Percentiles rank a stretch among this genome's conserved stretches.
Conservation (phyloP, 2,797 vertebrate species). For the Gobio occitaniae region DNA sequence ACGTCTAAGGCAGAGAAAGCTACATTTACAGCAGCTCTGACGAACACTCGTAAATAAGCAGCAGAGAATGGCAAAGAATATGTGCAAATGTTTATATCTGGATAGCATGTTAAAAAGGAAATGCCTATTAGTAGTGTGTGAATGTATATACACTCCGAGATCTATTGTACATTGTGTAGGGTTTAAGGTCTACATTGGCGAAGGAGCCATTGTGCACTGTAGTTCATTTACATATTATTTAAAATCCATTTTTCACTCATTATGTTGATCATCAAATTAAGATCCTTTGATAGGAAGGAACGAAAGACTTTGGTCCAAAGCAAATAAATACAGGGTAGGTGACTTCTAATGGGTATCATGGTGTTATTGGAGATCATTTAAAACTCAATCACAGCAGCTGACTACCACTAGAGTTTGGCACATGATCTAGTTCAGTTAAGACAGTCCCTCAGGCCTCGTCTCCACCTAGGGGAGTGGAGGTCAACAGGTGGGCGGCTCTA, state of each 20-base stretch:
- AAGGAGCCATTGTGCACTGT: conserved; percentile 36
- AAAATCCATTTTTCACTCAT: conserved; percentile 24
- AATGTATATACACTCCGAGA: conserved; percentile 30
- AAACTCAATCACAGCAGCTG: conserved; percentile 63
- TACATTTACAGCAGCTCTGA: conserved; percentile 41
- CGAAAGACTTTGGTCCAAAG: conserved; percentile 60
- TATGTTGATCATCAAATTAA: conserved; percentile 30
- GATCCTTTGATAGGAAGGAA: conserved; percentile 26
- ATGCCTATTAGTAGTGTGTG: conserved; percentile 17
- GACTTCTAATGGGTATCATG: conserved; percentile 40
- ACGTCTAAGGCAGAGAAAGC: conserved; percentile 40
- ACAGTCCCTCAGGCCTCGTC: conserved; percentile 59
- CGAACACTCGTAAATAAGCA: conserved; percentile 23
- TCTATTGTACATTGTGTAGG: conserved; percentile 46
- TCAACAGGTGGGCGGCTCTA: conserved; percentile 58
- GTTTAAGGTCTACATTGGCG: conserved; percentile 30
- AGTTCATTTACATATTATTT: conserved; percentile 35
- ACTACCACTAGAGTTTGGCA: conserved; percentile 68
- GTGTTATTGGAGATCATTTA: conserved; percentile 48
- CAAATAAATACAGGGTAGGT: conserved; percentile 51
- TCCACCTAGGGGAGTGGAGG: conserved; percentile 57
- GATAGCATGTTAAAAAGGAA: conserved; percentile 25
- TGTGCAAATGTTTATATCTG: conserved; percentile 9
- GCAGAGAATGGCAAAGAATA: conserved; percentile 15
- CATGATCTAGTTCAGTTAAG: conserved; percentile 60